Conservation (phyloP, 1,140 invertebrate species). For the Rhyzopertha dominica region DNA sequence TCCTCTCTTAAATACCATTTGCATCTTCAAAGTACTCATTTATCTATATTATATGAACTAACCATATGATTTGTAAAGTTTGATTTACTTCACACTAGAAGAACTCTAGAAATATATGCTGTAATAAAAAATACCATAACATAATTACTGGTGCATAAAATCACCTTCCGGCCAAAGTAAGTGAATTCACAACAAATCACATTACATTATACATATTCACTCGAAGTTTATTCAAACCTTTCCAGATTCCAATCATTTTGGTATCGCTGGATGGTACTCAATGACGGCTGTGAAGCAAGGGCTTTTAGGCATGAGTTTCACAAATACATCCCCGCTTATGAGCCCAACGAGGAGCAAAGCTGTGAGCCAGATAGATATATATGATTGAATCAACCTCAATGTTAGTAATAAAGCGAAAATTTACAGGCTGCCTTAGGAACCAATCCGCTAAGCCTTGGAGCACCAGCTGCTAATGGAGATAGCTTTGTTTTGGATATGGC, state of each 20-base stretch:
- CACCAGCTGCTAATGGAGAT: constrained; percentile 66
- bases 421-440: constrained; percentile 74
- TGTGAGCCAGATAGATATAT: constrained; percentile 42
- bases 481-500: constrained; percentile 89
- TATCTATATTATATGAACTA: too few relatives aligned
- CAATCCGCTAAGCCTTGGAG: constrained; percentile 80
- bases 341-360: constrained; percentile 78
- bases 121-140: too few relatives aligned
- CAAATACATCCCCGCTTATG: constrained; percentile 87
- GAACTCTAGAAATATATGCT: too few relatives aligned
- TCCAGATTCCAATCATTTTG: constrained; percentile 80
- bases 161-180: too few relatives aligned
- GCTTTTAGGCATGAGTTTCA: constrained; percentile 84
- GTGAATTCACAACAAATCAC: too few relatives aligned
- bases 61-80: too few relatives aligned
- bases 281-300: constrained; percentile 69
- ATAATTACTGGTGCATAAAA: too few relatives aligned
- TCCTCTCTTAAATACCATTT: too few relatives aligned
- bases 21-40: too few relatives aligned
- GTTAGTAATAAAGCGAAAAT: neutral
- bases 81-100: too few relatives aligned
- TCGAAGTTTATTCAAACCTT: too few relatives aligned
- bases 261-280: constrained; percentile 86
- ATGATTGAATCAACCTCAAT: neutral
- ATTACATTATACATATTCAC: too few relatives aligned